phyloP scores from a whole-genome alignment of 1,140 invertebrate species.

The Drosophila nigrodunni region DNA sequence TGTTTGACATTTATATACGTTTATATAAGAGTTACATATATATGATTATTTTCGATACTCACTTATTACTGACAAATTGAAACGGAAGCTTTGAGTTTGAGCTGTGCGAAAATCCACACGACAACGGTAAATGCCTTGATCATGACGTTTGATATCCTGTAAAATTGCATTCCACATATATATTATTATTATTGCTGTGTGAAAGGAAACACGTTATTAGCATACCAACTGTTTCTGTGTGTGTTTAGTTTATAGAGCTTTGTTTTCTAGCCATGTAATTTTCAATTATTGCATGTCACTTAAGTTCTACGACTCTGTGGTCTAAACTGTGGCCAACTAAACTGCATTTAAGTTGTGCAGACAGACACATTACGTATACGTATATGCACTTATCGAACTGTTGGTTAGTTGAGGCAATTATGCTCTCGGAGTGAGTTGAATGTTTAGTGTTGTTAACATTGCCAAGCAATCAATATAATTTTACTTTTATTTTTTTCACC shows the following conservation, averaged over 20 bases:
- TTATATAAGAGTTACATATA: not conserved
- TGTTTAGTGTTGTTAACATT: not conserved
- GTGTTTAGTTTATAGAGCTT: conserved; percentile 4
- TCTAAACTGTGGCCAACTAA: conserved; percentile 25
- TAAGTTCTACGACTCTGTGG: conserved; percentile 33
- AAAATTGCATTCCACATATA: conserved; percentile 47
- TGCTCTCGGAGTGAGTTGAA: conserved; percentile 4
- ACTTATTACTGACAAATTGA: conserved; percentile 95
- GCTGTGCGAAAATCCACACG: conserved; percentile 94
- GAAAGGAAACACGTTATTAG: conserved; percentile 69
- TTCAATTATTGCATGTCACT: conserved; percentile 77
- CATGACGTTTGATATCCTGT: conserved; percentile 91
- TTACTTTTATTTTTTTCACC: conserved; percentile 3
- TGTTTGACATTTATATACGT: not conserved
- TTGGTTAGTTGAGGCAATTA: conserved; percentile 3
- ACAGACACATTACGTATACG: too few species aligned
- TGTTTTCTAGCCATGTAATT: conserved; percentile 55
- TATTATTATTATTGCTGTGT: conserved; percentile 46
- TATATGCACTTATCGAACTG: conserved; percentile 1
- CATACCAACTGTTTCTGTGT: conserved; percentile 43
- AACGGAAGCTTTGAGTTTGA: conserved; percentile 93
- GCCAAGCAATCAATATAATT: not conserved
- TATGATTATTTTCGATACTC: conserved; percentile 84
- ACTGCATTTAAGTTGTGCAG: conserved; percentile 22
- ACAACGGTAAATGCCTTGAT: conserved; percentile 94